Evolutionary conservation across 37 sponge, comb jelly and placozoan species (phyloP).

Genomic region (Axinella damicornis): DNA sequence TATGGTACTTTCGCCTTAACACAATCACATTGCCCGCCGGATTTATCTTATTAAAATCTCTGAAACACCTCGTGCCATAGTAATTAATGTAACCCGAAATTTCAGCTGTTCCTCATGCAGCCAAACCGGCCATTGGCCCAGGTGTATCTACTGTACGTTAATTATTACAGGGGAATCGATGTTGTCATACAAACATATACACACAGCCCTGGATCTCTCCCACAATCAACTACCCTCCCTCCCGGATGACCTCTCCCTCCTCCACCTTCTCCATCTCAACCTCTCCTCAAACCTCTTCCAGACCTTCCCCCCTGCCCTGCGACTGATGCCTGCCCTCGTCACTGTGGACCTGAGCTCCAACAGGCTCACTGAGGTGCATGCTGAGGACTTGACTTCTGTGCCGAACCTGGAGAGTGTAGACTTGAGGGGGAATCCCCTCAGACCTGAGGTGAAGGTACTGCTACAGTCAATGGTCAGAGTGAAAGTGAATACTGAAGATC

Average conservation of each 20-base stretch:
- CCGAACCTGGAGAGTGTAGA: conserved; percentile 5
- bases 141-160: too few relatives aligned
- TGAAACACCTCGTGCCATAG: too few relatives aligned
- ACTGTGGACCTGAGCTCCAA: conserved; percentile 53
- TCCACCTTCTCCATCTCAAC: conserved; percentile 13
- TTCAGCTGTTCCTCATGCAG: too few relatives aligned
- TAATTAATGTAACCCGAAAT: too few relatives aligned
- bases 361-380: conserved; percentile 22
- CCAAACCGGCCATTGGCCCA: too few relatives aligned
- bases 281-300: conserved; percentile 46
- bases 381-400: not conserved
- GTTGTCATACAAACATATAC: too few relatives aligned
- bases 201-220: conserved; percentile 46
- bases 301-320: conserved; percentile 32
- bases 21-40: too few relatives aligned
- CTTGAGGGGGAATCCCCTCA: conserved; percentile 29
- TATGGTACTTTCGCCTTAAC: too few relatives aligned
- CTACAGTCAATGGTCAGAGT: conserved; percentile 25
- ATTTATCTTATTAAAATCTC: too few relatives aligned
- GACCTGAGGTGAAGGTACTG: not conserved
- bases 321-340: conserved; percentile 6
- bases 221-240: conserved; percentile 38
- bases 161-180: too few relatives aligned
- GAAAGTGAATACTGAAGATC: not conserved
- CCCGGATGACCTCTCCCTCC: conserved; percentile 21